Percentiles rank a stretch among this genome's conserved stretches.
Conservation (phyloP, 2,113 vertebrate species). For the Sigmodon hispidus region DNA sequence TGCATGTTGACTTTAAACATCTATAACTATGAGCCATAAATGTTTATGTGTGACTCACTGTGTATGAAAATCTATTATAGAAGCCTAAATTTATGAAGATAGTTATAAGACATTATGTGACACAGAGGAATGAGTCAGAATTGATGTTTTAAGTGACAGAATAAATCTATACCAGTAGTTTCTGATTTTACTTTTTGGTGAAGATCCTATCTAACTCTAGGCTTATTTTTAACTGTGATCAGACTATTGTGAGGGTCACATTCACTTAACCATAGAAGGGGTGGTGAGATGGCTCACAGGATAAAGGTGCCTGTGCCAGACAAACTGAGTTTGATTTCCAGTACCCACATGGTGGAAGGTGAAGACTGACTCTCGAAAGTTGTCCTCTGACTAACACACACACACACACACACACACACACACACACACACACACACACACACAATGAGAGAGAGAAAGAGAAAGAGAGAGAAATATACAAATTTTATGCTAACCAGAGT, state of each 20-base stretch:
- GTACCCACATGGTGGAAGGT: not conserved
- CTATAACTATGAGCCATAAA: not conserved
- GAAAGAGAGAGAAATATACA: too few relatives aligned
- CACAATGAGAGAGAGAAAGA: too few relatives aligned
- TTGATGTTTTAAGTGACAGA: not conserved
- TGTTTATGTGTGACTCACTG: not conserved
- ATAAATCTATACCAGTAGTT: not conserved
- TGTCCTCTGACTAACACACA: not conserved
- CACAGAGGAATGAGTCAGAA: not conserved
- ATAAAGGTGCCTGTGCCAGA: too few relatives aligned
- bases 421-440: not conserved
- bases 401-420: accelerated
- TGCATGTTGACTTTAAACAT: not conserved
- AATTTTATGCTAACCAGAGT: not conserved
- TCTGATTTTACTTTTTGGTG: not conserved
- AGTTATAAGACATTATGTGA: not conserved
- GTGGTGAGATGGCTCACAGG: not conserved
- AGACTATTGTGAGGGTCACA: not conserved
- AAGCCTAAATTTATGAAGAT: not conserved
- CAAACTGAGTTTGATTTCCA: not conserved
- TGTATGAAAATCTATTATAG: not conserved
- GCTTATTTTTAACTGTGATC: not conserved
- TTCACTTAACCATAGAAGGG: not conserved
- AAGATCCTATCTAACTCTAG: not conserved
- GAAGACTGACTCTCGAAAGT: not conserved